Evolutionary conservation across 2,888 invertebrate genomes (phyloP).

Genomic region (Steromphala cineraria): DNA sequence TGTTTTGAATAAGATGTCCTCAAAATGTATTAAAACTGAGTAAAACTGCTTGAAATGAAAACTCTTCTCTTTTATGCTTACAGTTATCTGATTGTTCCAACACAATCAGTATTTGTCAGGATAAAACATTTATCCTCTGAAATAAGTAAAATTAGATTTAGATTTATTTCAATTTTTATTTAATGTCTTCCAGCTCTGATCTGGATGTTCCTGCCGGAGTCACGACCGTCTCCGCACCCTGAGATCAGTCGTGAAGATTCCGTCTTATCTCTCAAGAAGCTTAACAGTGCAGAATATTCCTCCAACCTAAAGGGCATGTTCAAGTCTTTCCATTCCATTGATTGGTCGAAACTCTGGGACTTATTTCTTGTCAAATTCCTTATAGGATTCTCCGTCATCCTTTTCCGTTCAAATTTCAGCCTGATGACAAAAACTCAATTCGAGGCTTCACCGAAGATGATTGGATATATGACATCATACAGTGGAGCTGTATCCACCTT

Average conservation of each 20-base stretch:
- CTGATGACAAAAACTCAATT: constrained; percentile 65
- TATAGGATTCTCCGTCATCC: constrained; percentile 68
- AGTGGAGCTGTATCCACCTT: constrained; percentile 65
- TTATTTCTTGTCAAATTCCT: constrained; percentile 72
- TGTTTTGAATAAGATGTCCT: too few relatives aligned
- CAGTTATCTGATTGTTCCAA: too few relatives aligned
- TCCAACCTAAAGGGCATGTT: constrained; percentile 50
- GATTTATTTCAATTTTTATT: not conserved
- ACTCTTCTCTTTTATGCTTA: too few relatives aligned
- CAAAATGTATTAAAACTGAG: too few relatives aligned
- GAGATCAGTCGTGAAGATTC: constrained; percentile 31
- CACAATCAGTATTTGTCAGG: too few relatives aligned
- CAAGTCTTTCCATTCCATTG: constrained; percentile 52
- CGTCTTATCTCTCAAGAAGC: constrained; percentile 39
- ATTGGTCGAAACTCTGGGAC: constrained; percentile 71
- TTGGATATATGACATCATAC: constrained; percentile 73
- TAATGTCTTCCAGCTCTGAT: constrained; percentile 43
- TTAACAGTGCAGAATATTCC: constrained; percentile 47
- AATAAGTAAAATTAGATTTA: not conserved
- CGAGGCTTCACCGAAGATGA: constrained; percentile 59
- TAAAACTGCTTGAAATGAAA: too few relatives aligned
- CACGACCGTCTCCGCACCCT: not conserved
- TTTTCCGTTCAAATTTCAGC: constrained; percentile 71
- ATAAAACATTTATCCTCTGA: too few relatives aligned
- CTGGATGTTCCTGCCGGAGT: constrained; percentile 36